Conservation (phyloP, 2,797 vertebrate genomes). For the Chaetophractus vellerosus region DNA sequence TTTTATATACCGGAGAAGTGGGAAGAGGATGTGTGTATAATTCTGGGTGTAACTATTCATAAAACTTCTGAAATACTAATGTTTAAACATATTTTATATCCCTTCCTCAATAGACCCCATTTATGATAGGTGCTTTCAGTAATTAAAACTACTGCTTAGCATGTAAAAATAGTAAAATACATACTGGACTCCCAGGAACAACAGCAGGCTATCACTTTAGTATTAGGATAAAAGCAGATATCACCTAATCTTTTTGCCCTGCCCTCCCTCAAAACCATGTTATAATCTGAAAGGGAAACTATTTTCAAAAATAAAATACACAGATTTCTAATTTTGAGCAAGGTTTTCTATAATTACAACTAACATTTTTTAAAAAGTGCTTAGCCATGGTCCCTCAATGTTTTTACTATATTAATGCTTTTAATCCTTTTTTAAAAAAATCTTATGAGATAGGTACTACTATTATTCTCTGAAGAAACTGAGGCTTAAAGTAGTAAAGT, state of each 20-base stretch:
- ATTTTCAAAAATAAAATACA: slow-evolving; percentile 13
- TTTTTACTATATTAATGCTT: not conserved
- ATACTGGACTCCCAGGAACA: not conserved
- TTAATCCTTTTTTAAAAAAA: not conserved
- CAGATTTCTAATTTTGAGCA: not conserved
- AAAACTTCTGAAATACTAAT: slow-evolving; percentile 10
- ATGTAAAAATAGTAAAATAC: not conserved
- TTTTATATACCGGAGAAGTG: not conserved
- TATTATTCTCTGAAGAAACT: slow-evolving; percentile 37
- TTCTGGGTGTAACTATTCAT: slow-evolving; percentile 16
- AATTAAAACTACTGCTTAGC: not conserved
- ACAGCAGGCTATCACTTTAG: not conserved
- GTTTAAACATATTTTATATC: not conserved
- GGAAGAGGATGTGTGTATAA: not conserved
- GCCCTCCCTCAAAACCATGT: not conserved
- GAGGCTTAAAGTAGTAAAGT: slow-evolving; percentile 17
- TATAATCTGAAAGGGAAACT: slow-evolving; percentile 7
- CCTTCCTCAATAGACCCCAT: not conserved
- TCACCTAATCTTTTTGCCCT: not conserved
- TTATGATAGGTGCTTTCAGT: not conserved
- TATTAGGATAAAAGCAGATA: not conserved
- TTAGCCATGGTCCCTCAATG: not conserved
- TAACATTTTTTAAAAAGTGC: not conserved
- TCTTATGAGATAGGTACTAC: not conserved
- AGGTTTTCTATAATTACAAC: not conserved